Evolutionary conservation across 2,797 vertebrate species (phyloP), one percentile per base, ranked within the genome.

Genomic region (Threskiornis aethiopicus): DNA sequence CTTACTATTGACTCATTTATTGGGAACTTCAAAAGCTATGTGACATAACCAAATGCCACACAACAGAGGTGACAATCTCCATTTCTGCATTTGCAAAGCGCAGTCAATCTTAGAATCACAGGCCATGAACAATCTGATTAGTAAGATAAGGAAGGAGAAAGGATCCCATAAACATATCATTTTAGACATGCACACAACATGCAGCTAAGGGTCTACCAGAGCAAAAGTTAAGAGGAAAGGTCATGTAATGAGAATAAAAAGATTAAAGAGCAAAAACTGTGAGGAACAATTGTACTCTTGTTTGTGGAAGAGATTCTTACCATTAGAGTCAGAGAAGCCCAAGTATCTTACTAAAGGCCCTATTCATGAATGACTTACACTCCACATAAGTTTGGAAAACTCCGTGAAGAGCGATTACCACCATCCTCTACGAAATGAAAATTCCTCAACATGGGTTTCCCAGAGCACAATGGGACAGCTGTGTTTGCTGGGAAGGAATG

Each of bases 51-150:
- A 87, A 64, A 79, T 7, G 13, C 61, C 73, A 49, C 65, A 90
- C 90, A 85, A 59, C 39, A 57, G 65, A 73, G 12, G 31, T n/a
- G 33, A 73, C 65, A 51, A 20, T 71, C 52, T 62, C 41, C 54
- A 61, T 26, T 33, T 66, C 55, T 35, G 81, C 88, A 67, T 44
- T 88, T 67, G 24, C 71, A 44, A 96, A 84, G n/a, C 10, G 5
- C 47, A 70, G n/a, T 21, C 9, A 44, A 47, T 82, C 59, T 67
- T 46, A 90, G 51, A 85, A 79, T 64, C 51, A 41, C 16, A 49
- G 39, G 66, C 44, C 6, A 10, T 35, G 49, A 87, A 92, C 59
- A 93, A 85, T 47, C 46, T 59, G 41, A 82, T 97, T 95, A 98
- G 95, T 78, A 87, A 84, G 37, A 47, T 41, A 84, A 31, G 46